These are phyloP conservation scores for Micromussa lordhowensis DNA, from an alignment of 92 coral and sea anemone species.

Conservation along the genomic window DNA sequence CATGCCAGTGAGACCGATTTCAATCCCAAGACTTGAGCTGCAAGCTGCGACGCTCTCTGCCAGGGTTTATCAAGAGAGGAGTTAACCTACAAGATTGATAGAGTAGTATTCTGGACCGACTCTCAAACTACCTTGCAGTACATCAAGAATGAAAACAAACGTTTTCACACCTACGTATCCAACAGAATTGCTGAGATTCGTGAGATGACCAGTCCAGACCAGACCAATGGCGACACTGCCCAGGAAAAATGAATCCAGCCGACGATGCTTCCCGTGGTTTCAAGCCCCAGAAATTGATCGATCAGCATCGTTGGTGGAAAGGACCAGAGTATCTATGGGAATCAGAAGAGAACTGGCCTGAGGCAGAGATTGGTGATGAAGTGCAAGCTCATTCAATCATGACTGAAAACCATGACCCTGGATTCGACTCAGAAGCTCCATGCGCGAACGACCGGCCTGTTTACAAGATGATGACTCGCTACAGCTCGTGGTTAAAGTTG, in stretches of 20 bases:
- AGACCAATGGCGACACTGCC: slow-evolving; percentile 48
- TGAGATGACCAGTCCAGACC: slow-evolving; percentile 33
- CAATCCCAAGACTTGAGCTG: slow-evolving; percentile 65
- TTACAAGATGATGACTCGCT: slow-evolving; percentile 20
- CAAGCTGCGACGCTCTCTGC: slow-evolving; percentile 44
- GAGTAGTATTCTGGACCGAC: no score
- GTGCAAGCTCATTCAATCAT: slow-evolving; percentile 11
- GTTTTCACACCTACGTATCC: slow-evolving; percentile 29
- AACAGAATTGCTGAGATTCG: slow-evolving; percentile 31
- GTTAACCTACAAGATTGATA: no score
- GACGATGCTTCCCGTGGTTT: slow-evolving; percentile 36
- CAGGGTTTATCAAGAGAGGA: no score
- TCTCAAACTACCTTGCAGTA: slow-evolving; percentile 43
- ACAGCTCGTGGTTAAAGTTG: no score
- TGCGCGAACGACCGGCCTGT: no score
- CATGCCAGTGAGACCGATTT: slow-evolving; percentile 51
- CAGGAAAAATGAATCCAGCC: background rate
- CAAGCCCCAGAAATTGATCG: slow-evolving; percentile 16
- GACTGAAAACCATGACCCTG: background rate
- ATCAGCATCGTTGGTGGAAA: no score
- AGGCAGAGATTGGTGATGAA: slow-evolving; percentile 21
- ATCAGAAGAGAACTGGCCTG: slow-evolving; percentile 24
- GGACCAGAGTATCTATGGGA: slow-evolving; percentile 30
- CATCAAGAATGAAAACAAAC: slow-evolving; percentile 22
- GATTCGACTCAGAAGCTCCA: slow-evolving; percentile 5